Percentiles rank a stretch among this genome's conserved stretches.
These are phyloP conservation scores for Sphaerodactylus townsendi DNA, from an alignment of 2,113 vertebrate genomes.

Conservation along the genomic window DNA sequence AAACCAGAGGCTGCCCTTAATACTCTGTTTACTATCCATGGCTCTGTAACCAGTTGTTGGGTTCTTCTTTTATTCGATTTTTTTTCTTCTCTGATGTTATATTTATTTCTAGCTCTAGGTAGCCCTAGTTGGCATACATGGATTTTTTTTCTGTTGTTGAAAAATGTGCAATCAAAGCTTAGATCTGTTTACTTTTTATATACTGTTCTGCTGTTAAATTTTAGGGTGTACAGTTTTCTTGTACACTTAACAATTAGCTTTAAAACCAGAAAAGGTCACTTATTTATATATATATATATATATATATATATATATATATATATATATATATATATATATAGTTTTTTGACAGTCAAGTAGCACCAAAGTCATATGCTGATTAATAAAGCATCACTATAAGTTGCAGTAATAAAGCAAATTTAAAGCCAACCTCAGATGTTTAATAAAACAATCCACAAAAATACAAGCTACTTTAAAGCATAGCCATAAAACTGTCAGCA, in stretches of 20 bases:
- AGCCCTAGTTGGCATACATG: constrained; percentile 12
- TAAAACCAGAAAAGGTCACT: too few relatives aligned
- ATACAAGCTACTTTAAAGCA: background rate
- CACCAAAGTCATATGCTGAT: background rate
- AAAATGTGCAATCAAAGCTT: constrained; percentile 12
- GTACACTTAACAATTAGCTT: too few relatives aligned
- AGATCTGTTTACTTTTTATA: background rate
- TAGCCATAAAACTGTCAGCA: background rate
- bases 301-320: too few relatives aligned
- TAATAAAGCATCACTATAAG: background rate
- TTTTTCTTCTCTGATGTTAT: background rate
- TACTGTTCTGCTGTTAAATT: background rate
- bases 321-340: too few relatives aligned
- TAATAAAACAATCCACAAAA: background rate
- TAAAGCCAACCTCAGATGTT: background rate
- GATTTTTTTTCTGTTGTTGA: constrained; percentile 17
- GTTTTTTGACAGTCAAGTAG: too few relatives aligned
- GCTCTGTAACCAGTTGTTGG: constrained; percentile 42
- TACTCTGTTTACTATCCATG: constrained; percentile 46
- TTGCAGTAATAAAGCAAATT: background rate
- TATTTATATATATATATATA: too few relatives aligned
- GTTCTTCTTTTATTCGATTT: background rate
- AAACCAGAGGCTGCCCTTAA: constrained; percentile 24
- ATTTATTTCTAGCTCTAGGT: background rate
- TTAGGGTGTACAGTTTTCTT: background rate